Base-by-base conservation (phyloP, 2,113 vertebrate species). In the Carassius auratus region DNA sequence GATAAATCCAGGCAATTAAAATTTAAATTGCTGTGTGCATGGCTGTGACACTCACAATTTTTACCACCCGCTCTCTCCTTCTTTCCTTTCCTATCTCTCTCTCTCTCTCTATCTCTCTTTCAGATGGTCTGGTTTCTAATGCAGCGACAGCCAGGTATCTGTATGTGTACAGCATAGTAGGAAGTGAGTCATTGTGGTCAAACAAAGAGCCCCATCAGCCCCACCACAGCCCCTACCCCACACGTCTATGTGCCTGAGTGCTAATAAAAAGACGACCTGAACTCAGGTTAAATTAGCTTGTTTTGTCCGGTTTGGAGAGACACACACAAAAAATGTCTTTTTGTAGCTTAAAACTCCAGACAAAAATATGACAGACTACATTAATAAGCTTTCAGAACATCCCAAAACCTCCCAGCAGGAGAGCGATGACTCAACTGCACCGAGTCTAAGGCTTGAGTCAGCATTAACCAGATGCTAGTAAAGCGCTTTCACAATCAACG, bases 1-100 rank as follows among this genome's bases (percentile, higher is more conserved):
- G 94, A 95, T 94, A 94, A 94, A 95, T 95, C 93, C 92, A 91
- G 90, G 92, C 93, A 95, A 95, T 94, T 95, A 93, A 93, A 93
- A 94, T 94, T 94, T 91, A 93, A 94, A 95, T 95, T 94, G 91
- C 92, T 48, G 91, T 91, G 92, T 90, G 92, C 92, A 93, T 83
- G 76, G 89, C 88, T 87, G 89, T 93, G 94, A 94, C 94, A 93
- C 90, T 26, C 81, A 89, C 89, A 75, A 45, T 61, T 55, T 55
- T 38, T 80, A 45, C 73, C 38, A 87, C 86, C 83, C 76, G 89
- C 76, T 75, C 76, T 73, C 30, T 76, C 5, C 42, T n/a, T 66
- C n/a, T 42, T 30, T 57, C n/a, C 26, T 14, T 38, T 61, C 59
- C 48, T 38, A n/a, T 9, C 14, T 14, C 23, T 61, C 59, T 30